Evolutionary conservation across 2,888 invertebrate genomes (phyloP), one percentile per base, ranked within the genome.

Genomic region (Drosophila koepferae): DNA sequence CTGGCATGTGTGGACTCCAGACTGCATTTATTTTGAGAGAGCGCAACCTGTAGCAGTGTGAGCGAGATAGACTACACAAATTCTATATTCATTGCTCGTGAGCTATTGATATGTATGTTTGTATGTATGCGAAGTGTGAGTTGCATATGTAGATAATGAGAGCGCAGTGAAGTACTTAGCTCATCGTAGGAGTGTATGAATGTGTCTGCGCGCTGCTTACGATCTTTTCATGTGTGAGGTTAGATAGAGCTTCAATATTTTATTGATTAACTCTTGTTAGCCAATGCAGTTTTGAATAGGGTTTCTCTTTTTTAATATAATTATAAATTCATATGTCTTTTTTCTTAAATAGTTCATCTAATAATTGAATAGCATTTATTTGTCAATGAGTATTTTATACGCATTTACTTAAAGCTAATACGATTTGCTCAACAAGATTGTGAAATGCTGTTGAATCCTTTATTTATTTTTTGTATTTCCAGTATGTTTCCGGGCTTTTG

Each of bases 401-500:
- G 23, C 48, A 23, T 48, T 31, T 31, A n/a, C 49, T 34, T 49
- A 18, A 34, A 18, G 18, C 34, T 7, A 18, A 49, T 34, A 18
- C 31, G 7, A 34, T 49, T 49, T 34, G 49, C 34, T 49, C 12
- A 34, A 49, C 49, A 49, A 18, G 34, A 49, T 49, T 49, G 31
- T 18, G 12, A 49, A 49, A 10, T 49, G 49, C 18, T 31, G 31
- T 31, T 49, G 31, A 31, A 49, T 49, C 10, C 31, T 49, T 49
- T 49, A 34, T 18, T 18, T 34, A 7, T 34, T 18, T 2, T 23
- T 46, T 31, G 2, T 8, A 20, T 20, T 31, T 34, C 14, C 8
- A 7, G 43, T 28, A 16, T 59, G 48, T 64, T 72, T 65, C 28
- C 56, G 40, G 51, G 48, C 49, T 55, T 60, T 48, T 38, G 46